These are phyloP conservation scores for Mirza zaza DNA, from an alignment of 2,113 vertebrate genomes.

Conservation along the genomic window DNA sequence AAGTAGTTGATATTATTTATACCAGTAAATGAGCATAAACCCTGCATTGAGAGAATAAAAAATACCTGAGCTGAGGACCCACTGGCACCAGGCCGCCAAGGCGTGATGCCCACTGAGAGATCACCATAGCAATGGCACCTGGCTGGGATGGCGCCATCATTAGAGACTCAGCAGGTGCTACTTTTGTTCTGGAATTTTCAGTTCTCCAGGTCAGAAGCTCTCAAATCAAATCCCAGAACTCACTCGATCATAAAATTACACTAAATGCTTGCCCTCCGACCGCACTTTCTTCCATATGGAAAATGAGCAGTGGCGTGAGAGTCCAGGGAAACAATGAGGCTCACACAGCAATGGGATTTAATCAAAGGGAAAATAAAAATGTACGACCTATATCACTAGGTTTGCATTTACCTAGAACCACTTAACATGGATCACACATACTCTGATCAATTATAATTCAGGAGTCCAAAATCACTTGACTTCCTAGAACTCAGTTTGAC, in stretches of 20 bases:
- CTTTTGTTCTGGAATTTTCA: neutral
- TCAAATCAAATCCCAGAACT: neutral
- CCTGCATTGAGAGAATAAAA: neutral
- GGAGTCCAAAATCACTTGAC: neutral
- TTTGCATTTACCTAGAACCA: neutral
- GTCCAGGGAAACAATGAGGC: neutral
- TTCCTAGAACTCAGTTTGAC: neutral
- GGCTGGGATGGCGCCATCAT: rapidly evolving
- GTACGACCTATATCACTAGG: neutral
- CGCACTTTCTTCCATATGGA: neutral
- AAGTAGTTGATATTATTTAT: neutral
- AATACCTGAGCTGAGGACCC: neutral
- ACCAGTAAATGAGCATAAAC: neutral
- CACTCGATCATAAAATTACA: neutral
- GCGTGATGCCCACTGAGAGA: neutral
- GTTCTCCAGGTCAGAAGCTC: neutral
- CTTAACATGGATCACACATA: neutral
- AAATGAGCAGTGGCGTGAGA: neutral
- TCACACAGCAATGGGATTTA: neutral
- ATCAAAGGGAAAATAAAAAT: neutral
- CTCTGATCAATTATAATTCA: neutral
- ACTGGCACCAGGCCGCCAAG: rapidly evolving
- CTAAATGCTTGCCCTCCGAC: neutral
- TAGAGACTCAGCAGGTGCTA: rapidly evolving
- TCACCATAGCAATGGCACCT: neutral